Conservation (phyloP, 1,140 invertebrate genomes). For the Halyomorpha halys region DNA sequence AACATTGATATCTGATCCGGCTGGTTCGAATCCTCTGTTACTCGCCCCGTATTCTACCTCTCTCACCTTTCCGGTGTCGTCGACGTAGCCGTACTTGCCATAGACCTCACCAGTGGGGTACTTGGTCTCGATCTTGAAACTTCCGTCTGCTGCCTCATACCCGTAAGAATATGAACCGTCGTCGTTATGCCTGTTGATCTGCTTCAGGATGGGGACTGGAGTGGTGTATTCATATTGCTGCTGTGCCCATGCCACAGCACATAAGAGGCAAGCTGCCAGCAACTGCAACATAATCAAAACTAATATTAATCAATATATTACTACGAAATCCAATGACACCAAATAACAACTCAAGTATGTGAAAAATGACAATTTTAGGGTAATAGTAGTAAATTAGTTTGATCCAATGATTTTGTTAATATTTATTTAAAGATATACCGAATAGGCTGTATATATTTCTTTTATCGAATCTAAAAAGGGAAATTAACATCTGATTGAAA, state of each 20-base stretch:
- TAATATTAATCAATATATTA: too few relatives aligned
- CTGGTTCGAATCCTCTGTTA: constrained; percentile 59
- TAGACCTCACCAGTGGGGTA: constrained; percentile 69
- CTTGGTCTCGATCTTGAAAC: constrained; percentile 84
- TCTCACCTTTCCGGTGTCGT: constrained; percentile 55
- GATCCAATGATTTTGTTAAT: too few relatives aligned
- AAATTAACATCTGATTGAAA: too few relatives aligned
- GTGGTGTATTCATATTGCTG: constrained; percentile 39
- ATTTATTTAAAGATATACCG: too few relatives aligned
- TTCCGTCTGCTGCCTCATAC: constrained; percentile 80
- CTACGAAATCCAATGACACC: too few relatives aligned
- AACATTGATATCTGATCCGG: constrained; percentile 65
- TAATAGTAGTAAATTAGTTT: too few relatives aligned
- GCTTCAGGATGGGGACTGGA: constrained; percentile 56
- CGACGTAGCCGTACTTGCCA: constrained; percentile 73
- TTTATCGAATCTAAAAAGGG: too few relatives aligned
- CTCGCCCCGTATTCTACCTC: constrained; percentile 71
- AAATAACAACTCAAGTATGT: too few relatives aligned
- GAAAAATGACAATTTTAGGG: too few relatives aligned
- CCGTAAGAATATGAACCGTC: constrained; percentile 80
- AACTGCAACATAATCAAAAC: constrained; percentile 31
- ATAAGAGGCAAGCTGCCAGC: constrained; percentile 31
- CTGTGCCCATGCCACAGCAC: constrained; percentile 31
- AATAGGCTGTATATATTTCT: too few relatives aligned
- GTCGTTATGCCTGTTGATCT: constrained; percentile 66